Percentiles rank a stretch among this genome's conserved stretches.
These are phyloP conservation scores for Omphaloscelis lunosa DNA, from an alignment of 2,888 invertebrate genomes.

Conservation along the genomic window DNA sequence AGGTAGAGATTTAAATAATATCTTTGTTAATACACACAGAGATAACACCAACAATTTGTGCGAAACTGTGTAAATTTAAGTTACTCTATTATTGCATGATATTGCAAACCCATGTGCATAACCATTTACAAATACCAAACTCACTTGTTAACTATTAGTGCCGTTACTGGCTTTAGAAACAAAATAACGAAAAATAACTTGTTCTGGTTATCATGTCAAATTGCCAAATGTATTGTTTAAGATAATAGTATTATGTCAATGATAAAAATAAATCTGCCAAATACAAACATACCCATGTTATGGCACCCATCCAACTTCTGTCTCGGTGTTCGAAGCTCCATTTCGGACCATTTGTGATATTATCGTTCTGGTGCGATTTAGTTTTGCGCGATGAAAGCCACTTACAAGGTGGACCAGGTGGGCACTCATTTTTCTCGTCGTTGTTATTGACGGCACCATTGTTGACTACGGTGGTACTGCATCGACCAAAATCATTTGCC, in stretches of 20 bases:
- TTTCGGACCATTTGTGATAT: constrained; percentile 80
- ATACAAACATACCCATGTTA: constrained; percentile 86
- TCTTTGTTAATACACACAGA: neutral
- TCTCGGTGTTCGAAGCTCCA: constrained; percentile 86
- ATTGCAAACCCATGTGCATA: neutral
- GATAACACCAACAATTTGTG: neutral
- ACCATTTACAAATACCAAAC: neutral
- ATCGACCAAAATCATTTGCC: constrained; percentile 87
- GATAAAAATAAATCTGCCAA: constrained; percentile 65
- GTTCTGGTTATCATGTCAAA: constrained; percentile 7
- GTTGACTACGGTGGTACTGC: constrained; percentile 83
- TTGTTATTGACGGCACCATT: constrained; percentile 72
- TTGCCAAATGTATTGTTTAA: constrained; percentile 8
- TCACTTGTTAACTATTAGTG: neutral
- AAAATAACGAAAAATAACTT: neutral
- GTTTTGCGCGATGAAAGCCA: constrained; percentile 78
- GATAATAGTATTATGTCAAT: constrained; percentile 45
- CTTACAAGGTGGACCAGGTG: constrained; percentile 65
- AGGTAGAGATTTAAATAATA: neutral
- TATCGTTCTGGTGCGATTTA: constrained; percentile 70
- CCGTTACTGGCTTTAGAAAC: neutral
- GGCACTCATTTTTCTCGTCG: constrained; percentile 75
- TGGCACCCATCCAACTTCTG: constrained; percentile 88
- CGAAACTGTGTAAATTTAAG: neutral
- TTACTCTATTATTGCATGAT: constrained; percentile 5